Conservation (phyloP, 2,113 vertebrate species). For the Cynopterus brachyotis region DNA sequence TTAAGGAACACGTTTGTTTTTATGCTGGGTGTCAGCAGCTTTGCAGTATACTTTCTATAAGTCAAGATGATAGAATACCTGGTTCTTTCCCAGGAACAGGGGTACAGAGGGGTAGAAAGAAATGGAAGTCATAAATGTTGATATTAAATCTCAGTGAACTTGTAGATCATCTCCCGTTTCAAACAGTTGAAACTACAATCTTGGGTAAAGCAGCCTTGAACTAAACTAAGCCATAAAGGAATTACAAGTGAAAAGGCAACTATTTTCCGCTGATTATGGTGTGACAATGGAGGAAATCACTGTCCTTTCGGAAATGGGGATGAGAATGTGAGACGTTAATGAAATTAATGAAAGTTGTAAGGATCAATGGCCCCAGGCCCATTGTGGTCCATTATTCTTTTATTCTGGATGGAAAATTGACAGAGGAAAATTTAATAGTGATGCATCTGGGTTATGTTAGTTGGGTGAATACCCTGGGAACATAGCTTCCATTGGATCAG, state of each 20-base stretch:
- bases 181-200: neutral
- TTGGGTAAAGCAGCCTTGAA: neutral
- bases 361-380: neutral
- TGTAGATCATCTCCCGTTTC: neutral
- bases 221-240: neutral
- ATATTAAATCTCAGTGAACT: neutral
- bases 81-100: neutral
- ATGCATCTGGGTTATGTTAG: neutral
- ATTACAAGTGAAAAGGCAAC: neutral
- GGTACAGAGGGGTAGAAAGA: neutral
- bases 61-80: neutral
- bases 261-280: neutral
- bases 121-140: neutral
- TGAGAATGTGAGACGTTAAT: neutral
- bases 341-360: neutral
- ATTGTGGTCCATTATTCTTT: neutral
- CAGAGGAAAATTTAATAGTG: neutral
- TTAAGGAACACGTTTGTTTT: neutral
- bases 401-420: neutral
- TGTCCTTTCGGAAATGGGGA: neutral
- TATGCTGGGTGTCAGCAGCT: neutral
- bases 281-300: neutral
- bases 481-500: neutral
- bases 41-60: neutral
- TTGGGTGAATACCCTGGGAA: neutral